Base-by-base conservation (phyloP, 2,113 vertebrate species). In the Erpornis zantholeuca region DNA sequence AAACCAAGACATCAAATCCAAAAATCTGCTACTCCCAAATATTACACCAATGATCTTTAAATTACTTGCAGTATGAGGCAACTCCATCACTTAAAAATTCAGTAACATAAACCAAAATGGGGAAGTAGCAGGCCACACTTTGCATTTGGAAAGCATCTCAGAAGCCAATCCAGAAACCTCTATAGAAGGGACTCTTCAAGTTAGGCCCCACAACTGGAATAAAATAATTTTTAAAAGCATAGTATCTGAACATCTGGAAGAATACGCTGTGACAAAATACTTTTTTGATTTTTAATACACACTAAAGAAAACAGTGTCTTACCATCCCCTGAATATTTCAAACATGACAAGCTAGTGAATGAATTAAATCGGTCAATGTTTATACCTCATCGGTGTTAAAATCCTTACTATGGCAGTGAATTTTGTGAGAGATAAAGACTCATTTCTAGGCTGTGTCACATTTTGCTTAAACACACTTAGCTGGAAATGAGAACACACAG, bases 401-500 rank as follows among this genome's bases (percentile, higher is more conserved):
- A 59, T 66, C 66, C 71, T 90, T 57, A 70, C 47, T 82, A 45
- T 53, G 10, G 42, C 57, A 76, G 40, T 57, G n/a, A 84, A 56
- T 81, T 94, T 59, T 83, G 24, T 42, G 49, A 72, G 57, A 36
- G 65, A 82, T 31, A 72, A 42, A 75, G 36, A 76, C 64, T 52
- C 12, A 63, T 89, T 92, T 90, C 75, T 59, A 94, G 57, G 47
- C 69, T 88, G 22, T n/a, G 9, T 45, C 77, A 75, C 35, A 31
- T 28, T 15, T 54, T 81, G 49, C 25, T 92, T 73, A 83, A 90
- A 83, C 54, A 89, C 54, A 54, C 54, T 86, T 78, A 36, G 33
- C 47, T 94, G 53, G 38, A 93, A 96, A 88, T 22, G 29, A 82
- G 75, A 89, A 79, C 59, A 82, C 33, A 23, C 63, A 87, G 57